Evolutionary conservation across 1,140 invertebrate genomes (phyloP), one percentile per base, ranked within the genome.

Genomic region (Rhagoletis pomonella): DNA sequence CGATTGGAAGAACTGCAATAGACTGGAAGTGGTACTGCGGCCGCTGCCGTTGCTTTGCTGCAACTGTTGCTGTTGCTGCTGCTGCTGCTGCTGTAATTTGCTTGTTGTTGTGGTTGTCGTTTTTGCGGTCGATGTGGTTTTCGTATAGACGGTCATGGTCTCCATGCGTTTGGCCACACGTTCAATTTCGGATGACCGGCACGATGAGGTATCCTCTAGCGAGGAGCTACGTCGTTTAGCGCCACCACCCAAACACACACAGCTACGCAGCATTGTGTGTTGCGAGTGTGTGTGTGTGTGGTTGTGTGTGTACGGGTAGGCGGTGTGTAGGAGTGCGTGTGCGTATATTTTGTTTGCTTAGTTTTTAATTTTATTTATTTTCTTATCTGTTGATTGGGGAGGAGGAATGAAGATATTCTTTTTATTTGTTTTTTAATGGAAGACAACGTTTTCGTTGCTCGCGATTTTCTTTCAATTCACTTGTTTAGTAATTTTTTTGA

Each of bases 121-220:
- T 81, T 81, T 81, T 50, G 73, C 9, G 17, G 73, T 29, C 19
- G 73, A n/a, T 55, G 73, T 81, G 50, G 44, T 81, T 81, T 81
- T 81, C 73, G 73, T 81, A 29, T 81, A 81, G 9, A 89, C 84
- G 47, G 73, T 81, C 73, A 81, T 81, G 17, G 90, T 91, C 81
- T 85, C 90, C 90, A 89, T 89, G 87, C 89, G 89, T 89, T 90
- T 89, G 77, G 90, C 90, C 86, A 90, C 90, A 81, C 93, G 89
- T 88, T 95, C 94, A 87, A 95, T 94, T 92, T 95, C 94, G 60
- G 94, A 95, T 88, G 94, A 94, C 44, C 94, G 93, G 89, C 95
- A 95, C 39, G 95, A 95, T 14, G 95, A 95, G 59, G 94, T 94
- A 89, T 95, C 94, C 90, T 95, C 94, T 86, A 91, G 90, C 73